Percentiles rank a stretch among this genome's conserved stretches.
phyloP scores from a whole-genome alignment of 2,797 vertebrate species.

The Ptychobarbus kaznakovi region DNA sequence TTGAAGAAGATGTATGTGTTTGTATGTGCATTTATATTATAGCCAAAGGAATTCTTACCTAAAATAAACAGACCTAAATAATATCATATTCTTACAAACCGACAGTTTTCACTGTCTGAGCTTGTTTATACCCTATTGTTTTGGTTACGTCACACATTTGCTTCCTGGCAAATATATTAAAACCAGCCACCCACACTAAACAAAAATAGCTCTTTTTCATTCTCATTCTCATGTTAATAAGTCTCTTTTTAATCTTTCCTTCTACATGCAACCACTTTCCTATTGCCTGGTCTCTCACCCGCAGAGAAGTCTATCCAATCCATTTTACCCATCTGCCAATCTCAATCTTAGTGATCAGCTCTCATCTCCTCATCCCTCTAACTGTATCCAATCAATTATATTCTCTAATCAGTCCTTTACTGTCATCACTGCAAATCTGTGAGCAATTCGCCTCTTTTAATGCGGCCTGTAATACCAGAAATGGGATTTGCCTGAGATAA shows the following conservation, averaged over 20 bases:
- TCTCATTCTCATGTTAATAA: constrained; percentile 65
- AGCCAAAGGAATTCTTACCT: neutral
- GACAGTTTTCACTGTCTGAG: constrained; percentile 8
- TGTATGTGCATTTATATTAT: constrained; percentile 37
- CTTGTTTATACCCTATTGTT: constrained; percentile 40
- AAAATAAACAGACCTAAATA: constrained; percentile 33
- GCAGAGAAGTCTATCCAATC: constrained; percentile 78
- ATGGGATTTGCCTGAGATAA: constrained; percentile 58
- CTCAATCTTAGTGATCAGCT: constrained; percentile 78
- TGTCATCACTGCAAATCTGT: constrained; percentile 72
- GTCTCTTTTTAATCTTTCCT: constrained; percentile 60
- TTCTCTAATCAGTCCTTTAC: constrained; percentile 78
- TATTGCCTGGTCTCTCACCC: constrained; percentile 74
- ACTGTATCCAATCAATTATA: constrained; percentile 82
- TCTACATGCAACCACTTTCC: constrained; percentile 66
- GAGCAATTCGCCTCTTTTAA: constrained; percentile 58
- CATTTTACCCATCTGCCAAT: constrained; percentile 84
- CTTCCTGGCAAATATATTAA: constrained; percentile 47
- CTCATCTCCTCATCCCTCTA: constrained; percentile 76
- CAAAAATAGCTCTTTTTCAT: constrained; percentile 44
- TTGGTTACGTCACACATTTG: constrained; percentile 29
- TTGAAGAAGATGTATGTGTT: constrained; percentile 30
- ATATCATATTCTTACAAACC: constrained; percentile 1
- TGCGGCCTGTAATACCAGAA: constrained; percentile 54
- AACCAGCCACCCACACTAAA: constrained; percentile 45